These are phyloP conservation scores for Caenorhabditis macrosperma DNA, from an alignment of 2,888 invertebrate genomes.

Conservation along the genomic window DNA sequence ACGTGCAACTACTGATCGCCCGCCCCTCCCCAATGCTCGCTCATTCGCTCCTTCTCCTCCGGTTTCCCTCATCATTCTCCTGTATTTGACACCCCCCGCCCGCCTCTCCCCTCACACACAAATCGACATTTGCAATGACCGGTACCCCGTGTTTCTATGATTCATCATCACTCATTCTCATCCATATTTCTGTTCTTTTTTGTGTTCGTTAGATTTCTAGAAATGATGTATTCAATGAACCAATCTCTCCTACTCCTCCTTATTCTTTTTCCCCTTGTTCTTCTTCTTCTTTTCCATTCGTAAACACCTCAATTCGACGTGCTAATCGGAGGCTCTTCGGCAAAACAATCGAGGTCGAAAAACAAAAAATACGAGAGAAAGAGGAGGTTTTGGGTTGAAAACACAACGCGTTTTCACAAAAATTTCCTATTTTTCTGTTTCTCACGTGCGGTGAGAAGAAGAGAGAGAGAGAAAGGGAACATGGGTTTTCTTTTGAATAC, in stretches of 20 bases:
- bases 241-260: background rate
- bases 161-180: slow-evolving; percentile 12
- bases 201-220: slow-evolving; percentile 5
- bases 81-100: slow-evolving; percentile 4
- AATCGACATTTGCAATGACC: slow-evolving; percentile 56
- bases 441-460: too few relatives aligned
- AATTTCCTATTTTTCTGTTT: too few relatives aligned
- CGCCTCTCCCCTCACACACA: slow-evolving; percentile 5
- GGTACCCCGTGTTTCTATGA: slow-evolving; percentile 31
- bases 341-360: background rate
- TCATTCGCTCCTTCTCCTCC: slow-evolving; percentile 16
- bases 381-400: background rate
- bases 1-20: slow-evolving; percentile 58
- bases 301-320: background rate
- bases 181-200: slow-evolving; percentile 10
- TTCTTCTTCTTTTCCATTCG: background rate
- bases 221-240: slow-evolving; percentile 12
- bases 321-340: background rate
- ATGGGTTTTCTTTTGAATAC: too few relatives aligned
- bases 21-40: background rate
- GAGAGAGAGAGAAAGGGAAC: too few relatives aligned
- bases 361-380: background rate
- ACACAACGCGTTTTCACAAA: background rate
- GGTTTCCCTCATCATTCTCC: background rate
- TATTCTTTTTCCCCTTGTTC: too few relatives aligned